Evolutionary conservation across 2,113 vertebrate genomes (phyloP).

Genomic region (Anarrhichthys ocellatus): DNA sequence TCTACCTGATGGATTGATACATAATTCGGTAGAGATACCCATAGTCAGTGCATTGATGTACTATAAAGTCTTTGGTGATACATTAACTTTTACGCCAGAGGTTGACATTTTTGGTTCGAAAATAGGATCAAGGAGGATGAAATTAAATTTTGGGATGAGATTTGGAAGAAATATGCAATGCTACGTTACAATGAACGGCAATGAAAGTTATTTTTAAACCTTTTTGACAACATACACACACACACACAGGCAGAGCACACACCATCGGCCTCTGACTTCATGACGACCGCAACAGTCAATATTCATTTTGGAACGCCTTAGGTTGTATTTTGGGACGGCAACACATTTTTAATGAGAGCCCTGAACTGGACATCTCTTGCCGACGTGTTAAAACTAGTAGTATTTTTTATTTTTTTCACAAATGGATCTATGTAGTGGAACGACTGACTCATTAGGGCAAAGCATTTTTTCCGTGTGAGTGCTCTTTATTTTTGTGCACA

Average conservation of each 20-base stretch:
- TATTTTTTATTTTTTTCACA: background rate
- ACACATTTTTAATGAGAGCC: no score
- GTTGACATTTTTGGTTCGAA: background rate
- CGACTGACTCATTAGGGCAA: conserved; percentile 5
- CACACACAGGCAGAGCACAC: background rate
- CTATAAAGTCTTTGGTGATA: background rate
- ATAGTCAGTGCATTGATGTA: background rate
- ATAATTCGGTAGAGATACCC: background rate
- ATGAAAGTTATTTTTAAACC: background rate
- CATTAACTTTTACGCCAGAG: background rate
- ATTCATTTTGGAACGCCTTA: background rate
- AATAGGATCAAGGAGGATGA: background rate
- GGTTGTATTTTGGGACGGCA: background rate
- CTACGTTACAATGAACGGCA: background rate
- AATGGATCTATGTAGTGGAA: conserved; percentile 19
- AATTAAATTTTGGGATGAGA: background rate
- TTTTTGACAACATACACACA: background rate
- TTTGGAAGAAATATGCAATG: background rate
- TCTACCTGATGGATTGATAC: background rate
- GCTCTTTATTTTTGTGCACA: conserved; percentile 22
- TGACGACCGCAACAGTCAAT: background rate
- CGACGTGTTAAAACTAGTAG: background rate
- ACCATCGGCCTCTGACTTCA: background rate
- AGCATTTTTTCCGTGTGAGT: conserved; percentile 2
- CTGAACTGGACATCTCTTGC: background rate